Evolutionary conservation across 2,797 vertebrate species (phyloP).

Genomic region (Arctocebus calabarensis): DNA sequence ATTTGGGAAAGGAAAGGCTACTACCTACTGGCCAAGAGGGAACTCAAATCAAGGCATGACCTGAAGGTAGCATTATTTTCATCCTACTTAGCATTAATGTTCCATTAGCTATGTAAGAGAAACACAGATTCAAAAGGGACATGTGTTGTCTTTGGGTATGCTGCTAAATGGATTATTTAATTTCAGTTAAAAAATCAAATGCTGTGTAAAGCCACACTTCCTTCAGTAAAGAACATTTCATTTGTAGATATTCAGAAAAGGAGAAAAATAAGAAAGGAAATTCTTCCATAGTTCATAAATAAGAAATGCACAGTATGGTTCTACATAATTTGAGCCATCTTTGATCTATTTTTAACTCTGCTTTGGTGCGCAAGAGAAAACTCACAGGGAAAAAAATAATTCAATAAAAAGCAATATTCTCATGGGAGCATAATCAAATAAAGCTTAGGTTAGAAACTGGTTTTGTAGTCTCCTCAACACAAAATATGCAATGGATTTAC

Average conservation of each 20-base stretch:
- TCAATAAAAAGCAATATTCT: constrained; percentile 75
- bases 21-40: background rate
- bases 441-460: constrained; percentile 59
- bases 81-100: background rate
- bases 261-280: background rate
- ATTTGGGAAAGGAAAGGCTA: background rate
- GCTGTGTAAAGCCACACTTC: background rate
- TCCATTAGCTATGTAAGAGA: background rate
- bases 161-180: constrained; percentile 13
- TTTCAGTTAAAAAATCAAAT: constrained; percentile 35
- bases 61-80: background rate
- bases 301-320: constrained; percentile 44
- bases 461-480: constrained; percentile 50
- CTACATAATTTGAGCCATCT: constrained; percentile 53
- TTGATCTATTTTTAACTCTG: constrained; percentile 76
- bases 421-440: constrained; percentile 65
- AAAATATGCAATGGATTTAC: background rate
- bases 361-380: constrained; percentile 62
- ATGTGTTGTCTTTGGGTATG: background rate
- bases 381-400: constrained; percentile 62
- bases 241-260: constrained; percentile 38
- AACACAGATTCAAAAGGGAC: background rate
- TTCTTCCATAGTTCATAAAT: constrained; percentile 61
- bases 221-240: constrained; percentile 27
- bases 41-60: background rate